These are phyloP conservation scores for Protonemura montana DNA, from an alignment of 2,888 invertebrate species.

Conservation along the genomic window DNA sequence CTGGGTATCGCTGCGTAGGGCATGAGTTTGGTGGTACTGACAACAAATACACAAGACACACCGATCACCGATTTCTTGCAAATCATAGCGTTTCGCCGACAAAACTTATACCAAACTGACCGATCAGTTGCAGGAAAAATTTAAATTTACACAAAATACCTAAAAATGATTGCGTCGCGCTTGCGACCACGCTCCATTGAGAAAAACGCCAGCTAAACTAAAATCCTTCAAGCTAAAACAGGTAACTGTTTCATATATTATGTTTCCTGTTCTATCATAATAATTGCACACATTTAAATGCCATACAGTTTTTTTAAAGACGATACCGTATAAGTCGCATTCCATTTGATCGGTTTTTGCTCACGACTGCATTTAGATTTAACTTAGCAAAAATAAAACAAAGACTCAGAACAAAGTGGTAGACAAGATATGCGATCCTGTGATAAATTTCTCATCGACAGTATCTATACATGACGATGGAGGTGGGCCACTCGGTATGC, in stretches of 20 bases:
- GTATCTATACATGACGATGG: too few relatives aligned
- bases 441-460: too few relatives aligned
- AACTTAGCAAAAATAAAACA: too few relatives aligned
- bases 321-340: neutral
- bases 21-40: neutral
- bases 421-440: too few relatives aligned
- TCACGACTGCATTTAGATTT: too few relatives aligned
- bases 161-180: neutral
- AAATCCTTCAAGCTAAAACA: neutral
- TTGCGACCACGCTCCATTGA: neutral
- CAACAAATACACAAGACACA: too few relatives aligned
- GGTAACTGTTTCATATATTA: slow-evolving; percentile 1
- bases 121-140: neutral
- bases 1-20: neutral
- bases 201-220: neutral
- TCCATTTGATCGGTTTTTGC: neutral
- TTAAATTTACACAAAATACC: neutral
- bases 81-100: neutral
- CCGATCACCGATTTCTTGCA: neutral
- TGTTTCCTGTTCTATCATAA: neutral
- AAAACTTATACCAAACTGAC: neutral
- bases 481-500: too few relatives aligned
- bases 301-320: neutral
- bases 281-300: neutral
- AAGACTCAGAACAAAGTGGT: too few relatives aligned